Base-by-base conservation (phyloP, 1,140 invertebrate species). In the Aphidius ervi region DNA sequence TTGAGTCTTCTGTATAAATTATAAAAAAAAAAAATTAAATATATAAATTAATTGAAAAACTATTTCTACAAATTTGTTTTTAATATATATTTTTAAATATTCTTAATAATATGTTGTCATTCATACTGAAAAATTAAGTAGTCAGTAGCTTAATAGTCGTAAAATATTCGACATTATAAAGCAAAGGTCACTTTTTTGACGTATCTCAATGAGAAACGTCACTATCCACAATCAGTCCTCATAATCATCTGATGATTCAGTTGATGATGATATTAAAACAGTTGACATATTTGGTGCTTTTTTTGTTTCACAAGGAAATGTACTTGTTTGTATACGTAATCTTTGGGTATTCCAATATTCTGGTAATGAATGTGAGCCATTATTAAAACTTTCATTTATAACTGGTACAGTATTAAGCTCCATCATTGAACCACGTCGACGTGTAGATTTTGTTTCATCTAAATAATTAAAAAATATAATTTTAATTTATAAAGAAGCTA, bases 351-450 rank as follows among this genome's bases (percentile, higher is more conserved):
- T 76, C 75, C 76, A 74, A 48, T 71, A 77, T 39, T 78, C 76
- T 23, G 76, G 76, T n/a, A 77, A 68, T n/a, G 75, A 77, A 37
- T 75, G 73, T 10, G 76, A 75, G 8, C 71, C 74, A 49, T 69
- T 65, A 41, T 56, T 68, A 31, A 63, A 46, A n/a, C 72, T 71
- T 43, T 74, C 77, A 52, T 68, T 56, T 50, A 71, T 70, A 39
- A 70, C 65, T 31, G 78, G 76, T n/a, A 65, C 65, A 6, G 64
- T 67, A 31, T 73, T 70, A 6, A 81, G 64, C 42, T 81, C 80
- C 71, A 81, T 76, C 74, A 82, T 78, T 45, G 80, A 81, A 42
- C 79, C 80, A 4, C 75, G 66, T 61, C 81, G 66, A 49, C 68
- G 70, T 9, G 62, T 8, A 53, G 70, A 62, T 23, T 54, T 62